Conservation (phyloP, 1,140 invertebrate genomes). For the Drosophila watanabei region DNA sequence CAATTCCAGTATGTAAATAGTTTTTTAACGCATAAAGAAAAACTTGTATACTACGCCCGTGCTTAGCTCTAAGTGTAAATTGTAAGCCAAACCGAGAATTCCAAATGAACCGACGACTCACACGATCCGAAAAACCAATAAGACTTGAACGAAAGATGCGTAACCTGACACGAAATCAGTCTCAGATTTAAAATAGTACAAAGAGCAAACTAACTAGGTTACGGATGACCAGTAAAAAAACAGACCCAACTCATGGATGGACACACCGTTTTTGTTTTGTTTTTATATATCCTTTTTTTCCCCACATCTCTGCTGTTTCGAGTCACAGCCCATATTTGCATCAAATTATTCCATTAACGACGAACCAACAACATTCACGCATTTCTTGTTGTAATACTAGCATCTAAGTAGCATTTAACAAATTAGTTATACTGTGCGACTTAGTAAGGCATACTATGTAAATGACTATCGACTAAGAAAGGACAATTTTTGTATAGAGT, state of each 20-base stretch:
- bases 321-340: constrained; percentile 14
- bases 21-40: constrained; percentile 39
- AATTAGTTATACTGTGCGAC: constrained; percentile 25
- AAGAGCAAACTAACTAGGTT: constrained; percentile 63
- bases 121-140: constrained; percentile 35
- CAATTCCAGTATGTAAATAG: constrained; percentile 63
- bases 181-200: constrained; percentile 74
- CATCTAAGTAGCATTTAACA: constrained; percentile 46
- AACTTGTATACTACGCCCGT: constrained; percentile 63
- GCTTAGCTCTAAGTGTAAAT: constrained; percentile 41
- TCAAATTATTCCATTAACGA: constrained; percentile 25
- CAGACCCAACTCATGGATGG: constrained; percentile 21
- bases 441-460: constrained; percentile 37
- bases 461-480: constrained; percentile 42
- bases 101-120: constrained; percentile 34
- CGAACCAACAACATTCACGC: constrained; percentile 37
- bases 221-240: constrained; percentile 7
- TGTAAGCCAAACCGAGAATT: constrained; percentile 34
- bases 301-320: constrained; percentile 10
- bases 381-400: constrained; percentile 44
- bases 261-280: constrained; percentile 18
- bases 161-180: constrained; percentile 37
- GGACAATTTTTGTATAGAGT: constrained; percentile 74
- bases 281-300: constrained; percentile 1
- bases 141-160: constrained; percentile 58